Conservation (phyloP, 2,888 invertebrate genomes). For the Netelia virgata region DNA sequence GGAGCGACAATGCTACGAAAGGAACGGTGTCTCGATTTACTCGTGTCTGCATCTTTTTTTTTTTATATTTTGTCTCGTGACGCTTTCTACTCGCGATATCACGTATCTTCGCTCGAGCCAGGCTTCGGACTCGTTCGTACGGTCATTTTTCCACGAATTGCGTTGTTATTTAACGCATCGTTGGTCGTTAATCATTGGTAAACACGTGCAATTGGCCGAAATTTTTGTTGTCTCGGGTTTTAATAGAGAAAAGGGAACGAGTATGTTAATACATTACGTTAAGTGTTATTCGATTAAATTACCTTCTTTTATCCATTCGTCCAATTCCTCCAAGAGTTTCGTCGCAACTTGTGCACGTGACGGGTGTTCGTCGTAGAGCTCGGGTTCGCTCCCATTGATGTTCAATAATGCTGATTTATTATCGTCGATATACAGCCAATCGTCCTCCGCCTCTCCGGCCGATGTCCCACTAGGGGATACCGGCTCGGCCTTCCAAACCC, state of each 20-base stretch:
- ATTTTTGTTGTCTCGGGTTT: not conserved
- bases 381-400: constrained; percentile 73
- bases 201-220: not conserved
- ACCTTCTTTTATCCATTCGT: constrained; percentile 90
- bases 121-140: not conserved
- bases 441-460: constrained; percentile 81
- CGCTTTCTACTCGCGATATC: constrained; percentile 51
- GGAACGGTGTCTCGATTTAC: constrained; percentile 22
- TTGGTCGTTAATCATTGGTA: not conserved
- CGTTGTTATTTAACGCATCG: not conserved
- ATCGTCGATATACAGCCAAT: constrained; percentile 81
- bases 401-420: constrained; percentile 75
- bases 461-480: constrained; percentile 85
- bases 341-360: constrained; percentile 87
- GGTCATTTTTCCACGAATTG: not conserved
- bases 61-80: constrained; percentile 39
- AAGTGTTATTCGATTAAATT: constrained; percentile 10
- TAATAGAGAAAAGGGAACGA: not conserved
- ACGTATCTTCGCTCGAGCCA: not conserved
- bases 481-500: constrained; percentile 86
- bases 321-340: constrained; percentile 89
- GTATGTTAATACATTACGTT: not conserved
- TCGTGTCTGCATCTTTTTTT: constrained; percentile 26
- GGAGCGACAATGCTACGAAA: constrained; percentile 43
- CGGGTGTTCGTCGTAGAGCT: constrained; percentile 79